phyloP scores from a whole-genome alignment of 2,888 invertebrate species.

The Eudemis profundana region DNA sequence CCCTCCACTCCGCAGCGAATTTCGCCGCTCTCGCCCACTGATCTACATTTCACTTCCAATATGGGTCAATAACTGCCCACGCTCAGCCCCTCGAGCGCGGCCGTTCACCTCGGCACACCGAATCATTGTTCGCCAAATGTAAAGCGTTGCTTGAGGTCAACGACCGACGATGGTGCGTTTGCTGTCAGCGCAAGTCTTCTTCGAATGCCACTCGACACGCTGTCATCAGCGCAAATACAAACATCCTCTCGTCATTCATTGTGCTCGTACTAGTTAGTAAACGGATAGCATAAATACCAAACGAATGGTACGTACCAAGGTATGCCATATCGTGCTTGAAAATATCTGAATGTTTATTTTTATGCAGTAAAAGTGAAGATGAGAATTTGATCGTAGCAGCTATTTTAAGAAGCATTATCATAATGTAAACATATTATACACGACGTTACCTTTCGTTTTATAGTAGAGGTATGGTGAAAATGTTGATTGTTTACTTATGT shows the following conservation, averaged over 20 bases:
- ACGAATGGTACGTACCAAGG: neutral
- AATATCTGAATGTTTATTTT: neutral
- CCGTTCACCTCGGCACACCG: conserved; percentile 84
- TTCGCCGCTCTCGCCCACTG: conserved; percentile 86
- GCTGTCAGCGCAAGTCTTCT: conserved; percentile 75
- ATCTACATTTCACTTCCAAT: conserved; percentile 85
- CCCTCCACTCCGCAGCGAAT: conserved; percentile 72
- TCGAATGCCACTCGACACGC: conserved; percentile 79
- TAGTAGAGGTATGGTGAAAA: neutral
- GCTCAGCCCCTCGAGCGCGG: conserved; percentile 82
- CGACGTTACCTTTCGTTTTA: neutral
- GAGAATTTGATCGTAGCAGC: neutral
- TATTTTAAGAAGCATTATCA: neutral
- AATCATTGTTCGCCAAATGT: conserved; percentile 85
- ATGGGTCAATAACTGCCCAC: conserved; percentile 86
- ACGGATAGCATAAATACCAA: conserved; percentile 10
- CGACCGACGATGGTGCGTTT: conserved; percentile 71
- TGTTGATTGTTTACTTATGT: too few species aligned
- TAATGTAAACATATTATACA: neutral
- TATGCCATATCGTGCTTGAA: neutral
- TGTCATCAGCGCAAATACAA: conserved; percentile 67
- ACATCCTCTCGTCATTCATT: conserved; percentile 65
- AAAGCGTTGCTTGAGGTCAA: conserved; percentile 76
- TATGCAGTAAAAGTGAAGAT: neutral
- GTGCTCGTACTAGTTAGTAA: conserved; percentile 32